Evolutionary conservation across 2,888 invertebrate genomes (phyloP).

Genomic region (Serripes groenlandicus): DNA sequence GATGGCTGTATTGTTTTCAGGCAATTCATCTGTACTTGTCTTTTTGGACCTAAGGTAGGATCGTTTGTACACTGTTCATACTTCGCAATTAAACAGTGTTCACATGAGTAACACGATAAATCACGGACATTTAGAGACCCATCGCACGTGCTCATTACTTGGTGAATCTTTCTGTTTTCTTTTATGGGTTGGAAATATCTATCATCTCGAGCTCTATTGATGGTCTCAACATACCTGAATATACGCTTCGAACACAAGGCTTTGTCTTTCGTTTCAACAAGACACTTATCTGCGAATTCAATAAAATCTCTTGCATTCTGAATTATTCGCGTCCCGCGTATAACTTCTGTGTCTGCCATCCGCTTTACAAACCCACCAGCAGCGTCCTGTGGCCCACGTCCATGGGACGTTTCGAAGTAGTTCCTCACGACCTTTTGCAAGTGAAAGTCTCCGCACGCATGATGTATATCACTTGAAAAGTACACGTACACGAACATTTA

Average conservation of each 20-base stretch:
- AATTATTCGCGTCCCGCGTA: slow-evolving; percentile 34
- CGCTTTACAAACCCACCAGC: slow-evolving; percentile 50
- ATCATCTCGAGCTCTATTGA: background rate
- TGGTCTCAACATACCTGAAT: slow-evolving; percentile 40
- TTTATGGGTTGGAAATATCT: background rate
- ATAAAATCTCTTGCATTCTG: slow-evolving; percentile 47
- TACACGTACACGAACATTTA: no score
- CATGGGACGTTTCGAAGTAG: slow-evolving; percentile 48
- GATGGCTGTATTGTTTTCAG: no score
- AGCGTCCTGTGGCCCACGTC: slow-evolving; percentile 52
- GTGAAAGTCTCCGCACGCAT: background rate
- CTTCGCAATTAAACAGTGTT: no score
- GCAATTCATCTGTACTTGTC: no score
- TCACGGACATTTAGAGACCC: no score
- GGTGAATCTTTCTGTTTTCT: background rate
- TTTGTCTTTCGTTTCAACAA: slow-evolving; percentile 33
- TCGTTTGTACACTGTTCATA: no score
- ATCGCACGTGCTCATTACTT: no score
- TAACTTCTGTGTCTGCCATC: slow-evolving; percentile 46
- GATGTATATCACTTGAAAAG: background rate
- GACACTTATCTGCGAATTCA: slow-evolving; percentile 27
- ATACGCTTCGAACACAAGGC: slow-evolving; percentile 32
- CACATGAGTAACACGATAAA: no score
- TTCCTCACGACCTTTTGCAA: slow-evolving; percentile 34
- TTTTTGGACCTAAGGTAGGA: no score